Evolutionary conservation across 2,888 invertebrate genomes (phyloP), one percentile per base, ranked within the genome.

Genomic region (Ptychoptera contaminata): DNA sequence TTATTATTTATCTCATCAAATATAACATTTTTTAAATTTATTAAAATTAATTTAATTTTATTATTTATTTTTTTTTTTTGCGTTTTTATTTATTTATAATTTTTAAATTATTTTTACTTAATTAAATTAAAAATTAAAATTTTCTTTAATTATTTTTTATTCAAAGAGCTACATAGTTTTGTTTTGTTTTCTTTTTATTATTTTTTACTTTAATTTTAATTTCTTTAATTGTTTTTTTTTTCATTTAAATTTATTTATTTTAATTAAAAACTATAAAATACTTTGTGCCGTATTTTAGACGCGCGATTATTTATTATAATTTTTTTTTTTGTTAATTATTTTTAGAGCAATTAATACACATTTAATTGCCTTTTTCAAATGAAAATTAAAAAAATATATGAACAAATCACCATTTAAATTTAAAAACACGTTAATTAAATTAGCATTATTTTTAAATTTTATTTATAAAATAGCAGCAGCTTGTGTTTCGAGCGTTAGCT

Each of bases 251-350:
- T 29, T 30, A 8, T 15, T 12, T 29, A n/a, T 14, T 37, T 29
- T 23, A 23, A 31, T 10, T 40, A 12, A 30, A 42, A 12, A 35
- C 34, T n/a, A 40, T 29, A 30, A 40, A 40, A 35, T 12, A 42
- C 30, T 42, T 23, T n/a, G 34, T 35, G 42, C 16, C 42, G 42
- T 34, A 42, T 42, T 42, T 42, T 42, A 42, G 42, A 42, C 34
- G 34, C 34, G 34, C 34, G 42, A 42, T 42, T 35, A 34, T 35
- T 34, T 15, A 34, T n/a, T n/a, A 31, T 31, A 31, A 32, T n/a
- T 8, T 37, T 37, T 14, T 23, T 40, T 37, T 37, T 37, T 37
- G n/a, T n/a, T n/a, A 23, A 23, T 5, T 7, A 23, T 23, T 23
- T 23, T 40, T 31, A 32, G 9, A 40, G 31, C 14, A n/a, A 40